Evolutionary conservation across 2,113 vertebrate genomes (phyloP), one percentile per base, ranked within the genome.

Genomic region (Eupsittula cactorum): DNA sequence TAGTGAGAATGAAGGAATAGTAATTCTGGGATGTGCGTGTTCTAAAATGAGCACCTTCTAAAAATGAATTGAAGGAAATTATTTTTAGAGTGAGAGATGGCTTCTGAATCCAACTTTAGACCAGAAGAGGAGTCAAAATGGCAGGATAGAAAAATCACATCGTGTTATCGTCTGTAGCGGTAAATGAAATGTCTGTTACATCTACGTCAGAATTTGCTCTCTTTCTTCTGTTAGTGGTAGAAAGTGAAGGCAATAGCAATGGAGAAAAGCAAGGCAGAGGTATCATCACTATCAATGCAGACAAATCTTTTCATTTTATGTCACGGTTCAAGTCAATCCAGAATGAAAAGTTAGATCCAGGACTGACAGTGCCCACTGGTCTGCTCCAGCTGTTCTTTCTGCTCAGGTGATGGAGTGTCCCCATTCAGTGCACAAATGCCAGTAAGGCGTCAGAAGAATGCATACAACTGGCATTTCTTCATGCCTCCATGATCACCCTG

Each of bases 401-500:
- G 7, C n/a, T 41, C 1, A 2, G 39, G 59, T 0, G 0, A 33
- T 35, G 5, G 25, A 59, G 9, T 5, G 2, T 52, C 4, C 25
- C 35, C 33, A 71, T 53, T 35, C 31, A 74, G 21, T 11, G 11
- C 13, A 5, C 8, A 79, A 76, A 52, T 52, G 44, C 3, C 16
- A 67, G 10, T 3, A 55, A 49, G 29, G 11, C 6, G 21, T 17
- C 37, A 65, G 44, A 74, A 50, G 8, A 68, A 9, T 16, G 6
- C 10, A 46, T 16, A 47, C 23, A 65, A 6, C 14, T 52, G 20
- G 2, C 10, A 42, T 63, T 81, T 46, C 24, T 67, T 93, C 27
- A 39, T 11, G 20, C 16, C 11, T 65, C 79, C 18, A 31, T 42
- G 4, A 20, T 42, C 8, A 62, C 3, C 3, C 20, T 65, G 2